Evolutionary conservation across 2,797 vertebrate genomes (phyloP), one percentile per base, ranked within the genome.

Genomic region (Urosaurus nigricauda): DNA sequence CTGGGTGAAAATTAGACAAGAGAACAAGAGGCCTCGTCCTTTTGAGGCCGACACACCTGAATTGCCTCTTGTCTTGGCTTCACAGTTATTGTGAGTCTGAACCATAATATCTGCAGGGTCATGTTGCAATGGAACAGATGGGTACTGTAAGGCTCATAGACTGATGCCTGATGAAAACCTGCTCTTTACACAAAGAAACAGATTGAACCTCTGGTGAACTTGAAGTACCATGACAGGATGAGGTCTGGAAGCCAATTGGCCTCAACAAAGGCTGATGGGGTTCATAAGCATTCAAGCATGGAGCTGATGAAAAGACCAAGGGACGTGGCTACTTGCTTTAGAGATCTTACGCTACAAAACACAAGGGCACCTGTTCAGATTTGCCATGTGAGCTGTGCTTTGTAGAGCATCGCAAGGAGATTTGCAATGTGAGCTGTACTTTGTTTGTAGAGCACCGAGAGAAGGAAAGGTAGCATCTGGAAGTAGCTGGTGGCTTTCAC

Each of bases 161-260:
- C 68, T 70, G 58, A 3, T 35, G 88, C 91, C 80, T 87, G 84
- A 86, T n/a, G 40, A 89, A 92, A 93, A 90, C 85, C 63, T 40
- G 87, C 29, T 40, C 0, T 85, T 79, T 85, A 81, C 90, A 91
- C 70, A 40, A 80, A 93, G 81, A 71, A 78, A 78, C 58, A 82
- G 65, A 92, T 93, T 89, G 63, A 77, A 58, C 93, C 94, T 94
- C 89, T 80, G 0, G 60, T 92, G 91, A 92, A 74, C 24, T 71
- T 90, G 78, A n/a, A n/a, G n/a, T 26, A 53, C 79, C 12, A 43
- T 37, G 37, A 32, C 82, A 88, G 37, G 35, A 12, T 21, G 82
- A 85, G n/a, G 60, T 90, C 77, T 89, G 11, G 82, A 83, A 90
- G 90, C 87, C 83, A 87, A 70, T 6, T 56, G 83, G 11, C 19